A percentile compares a stretch with the other conserved stretches of the same genome.
These are phyloP conservation scores for Thinocorus orbignyianus DNA, from an alignment of 2,113 vertebrate genomes.

Conservation along the genomic window DNA sequence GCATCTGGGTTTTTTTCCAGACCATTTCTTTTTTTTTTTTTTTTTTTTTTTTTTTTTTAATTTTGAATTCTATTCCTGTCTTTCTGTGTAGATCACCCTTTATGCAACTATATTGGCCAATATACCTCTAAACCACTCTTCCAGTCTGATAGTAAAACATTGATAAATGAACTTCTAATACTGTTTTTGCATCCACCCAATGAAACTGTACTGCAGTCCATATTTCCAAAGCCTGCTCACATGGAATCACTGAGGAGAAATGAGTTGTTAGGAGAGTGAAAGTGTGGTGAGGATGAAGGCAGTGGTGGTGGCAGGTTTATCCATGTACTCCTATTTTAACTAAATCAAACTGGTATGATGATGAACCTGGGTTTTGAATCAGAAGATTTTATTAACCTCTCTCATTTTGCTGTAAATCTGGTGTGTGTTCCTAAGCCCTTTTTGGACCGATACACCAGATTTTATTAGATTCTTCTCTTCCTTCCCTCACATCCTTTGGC, in stretches of 20 bases:
- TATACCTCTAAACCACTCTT: background rate
- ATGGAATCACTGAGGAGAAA: background rate
- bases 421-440: background rate
- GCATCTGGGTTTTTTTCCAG: background rate
- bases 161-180: background rate
- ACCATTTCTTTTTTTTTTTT: background rate
- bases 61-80: background rate
- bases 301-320: background rate
- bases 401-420: background rate
- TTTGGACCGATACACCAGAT: background rate
- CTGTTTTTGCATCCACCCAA: background rate
- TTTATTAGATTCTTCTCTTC: background rate
- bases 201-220: background rate
- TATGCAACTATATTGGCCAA: background rate
- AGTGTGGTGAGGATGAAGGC: background rate
- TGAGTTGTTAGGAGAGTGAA: background rate
- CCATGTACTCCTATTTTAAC: background rate
- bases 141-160: background rate
- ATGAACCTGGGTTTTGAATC: background rate
- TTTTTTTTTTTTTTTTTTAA: background rate
- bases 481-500: background rate
- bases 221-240: background rate
- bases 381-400: background rate
- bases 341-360: background rate
- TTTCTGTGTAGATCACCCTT: background rate